Conservation (phyloP, 2,888 invertebrate genomes). For the Caenorhabditis parvicauda region DNA sequence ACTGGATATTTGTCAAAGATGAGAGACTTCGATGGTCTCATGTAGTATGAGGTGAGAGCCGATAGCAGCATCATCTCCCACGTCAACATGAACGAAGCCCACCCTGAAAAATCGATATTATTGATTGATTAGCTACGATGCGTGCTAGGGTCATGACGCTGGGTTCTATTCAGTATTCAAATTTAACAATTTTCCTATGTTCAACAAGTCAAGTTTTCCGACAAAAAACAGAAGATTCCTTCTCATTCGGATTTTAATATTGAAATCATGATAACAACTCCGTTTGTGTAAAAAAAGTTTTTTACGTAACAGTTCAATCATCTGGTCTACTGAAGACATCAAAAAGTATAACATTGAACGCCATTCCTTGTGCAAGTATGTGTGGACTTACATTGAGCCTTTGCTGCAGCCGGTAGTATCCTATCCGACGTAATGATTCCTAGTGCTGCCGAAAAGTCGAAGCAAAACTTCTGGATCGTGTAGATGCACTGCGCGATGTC, state of each 20-base stretch:
- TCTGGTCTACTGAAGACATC: too few relatives aligned
- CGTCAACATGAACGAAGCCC: constrained; percentile 56
- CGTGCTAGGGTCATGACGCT: too few relatives aligned
- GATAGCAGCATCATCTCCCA: constrained; percentile 58
- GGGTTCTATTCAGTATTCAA: too few relatives aligned
- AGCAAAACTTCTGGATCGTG: constrained; percentile 57
- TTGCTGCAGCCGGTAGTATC: constrained; percentile 46
- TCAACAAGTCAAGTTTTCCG: too few relatives aligned
- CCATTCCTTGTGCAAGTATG: too few relatives aligned
- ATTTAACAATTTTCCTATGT: too few relatives aligned
- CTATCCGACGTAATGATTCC: constrained; percentile 45
- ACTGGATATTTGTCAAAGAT: constrained; percentile 25
- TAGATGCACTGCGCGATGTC: constrained; percentile 56
- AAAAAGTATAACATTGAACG: too few relatives aligned
- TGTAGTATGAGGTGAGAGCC: constrained; percentile 44
- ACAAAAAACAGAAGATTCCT: too few relatives aligned
- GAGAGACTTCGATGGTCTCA: constrained; percentile 44
- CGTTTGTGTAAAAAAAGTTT: too few relatives aligned
- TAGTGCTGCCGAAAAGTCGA: constrained; percentile 54
- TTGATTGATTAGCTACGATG: not conserved
- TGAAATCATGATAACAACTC: too few relatives aligned
- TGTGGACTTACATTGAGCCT: constrained; percentile 54
- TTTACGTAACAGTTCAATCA: too few relatives aligned
- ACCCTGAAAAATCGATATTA: constrained; percentile 40
- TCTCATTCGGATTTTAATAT: too few relatives aligned